Conservation (phyloP, 2,797 vertebrate species). For the Rachycentron canadum region DNA sequence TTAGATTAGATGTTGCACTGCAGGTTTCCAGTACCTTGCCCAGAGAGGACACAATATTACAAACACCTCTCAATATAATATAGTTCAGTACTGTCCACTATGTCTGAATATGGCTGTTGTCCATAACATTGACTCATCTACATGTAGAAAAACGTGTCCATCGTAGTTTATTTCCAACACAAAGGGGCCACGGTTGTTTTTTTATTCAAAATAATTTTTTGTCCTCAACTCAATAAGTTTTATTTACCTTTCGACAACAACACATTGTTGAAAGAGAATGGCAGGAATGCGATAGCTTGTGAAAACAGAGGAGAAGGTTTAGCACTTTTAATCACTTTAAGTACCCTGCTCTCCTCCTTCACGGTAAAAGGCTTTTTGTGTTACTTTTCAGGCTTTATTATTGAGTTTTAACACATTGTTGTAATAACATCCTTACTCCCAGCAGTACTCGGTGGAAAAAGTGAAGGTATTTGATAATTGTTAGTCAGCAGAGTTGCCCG, state of each 20-base stretch:
- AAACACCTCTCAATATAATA: neutral
- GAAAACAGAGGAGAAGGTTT: neutral
- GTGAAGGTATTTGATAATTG: slow-evolving; percentile 30
- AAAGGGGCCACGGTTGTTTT: neutral
- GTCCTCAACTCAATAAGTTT: neutral
- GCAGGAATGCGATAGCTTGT: neutral
- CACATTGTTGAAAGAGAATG: neutral
- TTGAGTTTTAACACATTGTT: neutral
- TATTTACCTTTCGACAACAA: neutral
- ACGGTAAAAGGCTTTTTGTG: neutral
- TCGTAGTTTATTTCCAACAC: neutral
- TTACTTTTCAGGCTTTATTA: neutral
- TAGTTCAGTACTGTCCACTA: neutral
- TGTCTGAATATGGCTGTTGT: neutral
- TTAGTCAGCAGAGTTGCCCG: slow-evolving; percentile 41
- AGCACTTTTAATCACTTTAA: neutral
- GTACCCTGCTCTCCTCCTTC: neutral
- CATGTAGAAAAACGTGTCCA: neutral
- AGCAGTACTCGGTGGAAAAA: slow-evolving; percentile 33
- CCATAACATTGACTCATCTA: neutral
- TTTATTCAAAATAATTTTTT: neutral
- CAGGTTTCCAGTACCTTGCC: neutral
- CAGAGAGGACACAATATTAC: neutral
- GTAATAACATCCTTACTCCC: neutral
- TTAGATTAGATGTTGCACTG: neutral